A percentile compares a stretch with the other conserved stretches of the same genome.
Evolutionary conservation across 2,113 vertebrate species (phyloP).

Genomic region (Scomber colias): DNA sequence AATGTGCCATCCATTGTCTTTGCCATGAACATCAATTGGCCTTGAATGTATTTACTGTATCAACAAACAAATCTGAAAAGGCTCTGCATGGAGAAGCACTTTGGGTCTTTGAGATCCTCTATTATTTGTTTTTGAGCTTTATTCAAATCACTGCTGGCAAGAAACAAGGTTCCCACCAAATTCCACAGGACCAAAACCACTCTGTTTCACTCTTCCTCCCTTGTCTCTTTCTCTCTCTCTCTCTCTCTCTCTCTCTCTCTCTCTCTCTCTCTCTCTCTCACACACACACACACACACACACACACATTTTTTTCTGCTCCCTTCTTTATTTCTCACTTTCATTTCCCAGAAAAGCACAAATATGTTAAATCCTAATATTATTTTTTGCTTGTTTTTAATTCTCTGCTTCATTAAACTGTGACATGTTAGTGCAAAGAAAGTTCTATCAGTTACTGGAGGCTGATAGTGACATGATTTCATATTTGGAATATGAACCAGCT

Average conservation of each 20-base stretch:
- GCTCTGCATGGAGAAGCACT: slow-evolving; percentile 9
- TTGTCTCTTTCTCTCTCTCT: slow-evolving; percentile 15
- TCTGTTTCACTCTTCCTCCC: slow-evolving; percentile 17
- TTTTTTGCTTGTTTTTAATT: background rate
- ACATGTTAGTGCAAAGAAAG: slow-evolving; percentile 2
- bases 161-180: slow-evolving; percentile 77
- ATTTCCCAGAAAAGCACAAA: slow-evolving; percentile 26
- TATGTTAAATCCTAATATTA: background rate
- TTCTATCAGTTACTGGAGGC: background rate
- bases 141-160: slow-evolving; percentile 74
- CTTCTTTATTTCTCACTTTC: background rate
- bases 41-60: slow-evolving; percentile 37
- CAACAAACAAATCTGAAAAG: slow-evolving; percentile 25
- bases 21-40: slow-evolving; percentile 8
- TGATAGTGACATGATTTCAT: slow-evolving; percentile 48
- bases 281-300: background rate
- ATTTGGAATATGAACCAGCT: slow-evolving; percentile 43
- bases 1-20: background rate
- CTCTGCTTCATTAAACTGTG: slow-evolving; percentile 12
- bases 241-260: too few species aligned
- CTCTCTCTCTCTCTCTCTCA: slow-evolving; percentile 4
- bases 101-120: slow-evolving; percentile 41
- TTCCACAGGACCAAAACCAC: slow-evolving; percentile 58
- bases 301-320: too few species aligned
- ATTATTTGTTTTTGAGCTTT: slow-evolving; percentile 69